Conservation (phyloP, 2,888 invertebrate genomes). For the Cantharis nigra region DNA sequence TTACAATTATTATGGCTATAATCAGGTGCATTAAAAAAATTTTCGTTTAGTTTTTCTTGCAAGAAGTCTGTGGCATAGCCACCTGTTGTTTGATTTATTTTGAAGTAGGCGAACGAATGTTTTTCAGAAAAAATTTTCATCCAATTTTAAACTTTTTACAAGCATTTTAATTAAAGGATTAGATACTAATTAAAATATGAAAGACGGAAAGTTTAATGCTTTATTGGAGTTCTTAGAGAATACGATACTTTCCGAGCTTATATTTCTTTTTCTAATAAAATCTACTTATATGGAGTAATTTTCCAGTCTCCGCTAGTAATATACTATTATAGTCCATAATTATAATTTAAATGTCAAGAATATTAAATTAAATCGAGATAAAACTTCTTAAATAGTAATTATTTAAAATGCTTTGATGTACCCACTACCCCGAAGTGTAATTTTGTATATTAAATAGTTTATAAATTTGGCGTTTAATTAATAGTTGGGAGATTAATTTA, state of each 20-base stretch:
- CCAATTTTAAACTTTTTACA: background rate
- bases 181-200: background rate
- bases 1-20: too few species aligned
- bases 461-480: constrained; percentile 20
- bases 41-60: too few species aligned
- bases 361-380: background rate
- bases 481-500: constrained; percentile 17
- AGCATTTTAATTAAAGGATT: background rate
- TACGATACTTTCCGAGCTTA: too few species aligned
- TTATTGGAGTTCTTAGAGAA: background rate
- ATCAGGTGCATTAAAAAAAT: too few species aligned
- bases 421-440: background rate
- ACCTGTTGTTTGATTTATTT: background rate
- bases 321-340: background rate
- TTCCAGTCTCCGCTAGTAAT: too few species aligned
- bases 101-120: too few species aligned
- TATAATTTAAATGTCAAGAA: background rate
- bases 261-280: too few species aligned
- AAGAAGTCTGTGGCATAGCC: too few species aligned
- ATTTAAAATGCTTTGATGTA: background rate
- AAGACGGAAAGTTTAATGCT: background rate
- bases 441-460: constrained; percentile 5
- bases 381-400: background rate
- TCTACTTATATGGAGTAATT: too few species aligned
- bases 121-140: too few species aligned